Evolutionary conservation across 2,113 vertebrate species (phyloP), one percentile per base, ranked within the genome.

Genomic region (Pao palembangensis): DNA sequence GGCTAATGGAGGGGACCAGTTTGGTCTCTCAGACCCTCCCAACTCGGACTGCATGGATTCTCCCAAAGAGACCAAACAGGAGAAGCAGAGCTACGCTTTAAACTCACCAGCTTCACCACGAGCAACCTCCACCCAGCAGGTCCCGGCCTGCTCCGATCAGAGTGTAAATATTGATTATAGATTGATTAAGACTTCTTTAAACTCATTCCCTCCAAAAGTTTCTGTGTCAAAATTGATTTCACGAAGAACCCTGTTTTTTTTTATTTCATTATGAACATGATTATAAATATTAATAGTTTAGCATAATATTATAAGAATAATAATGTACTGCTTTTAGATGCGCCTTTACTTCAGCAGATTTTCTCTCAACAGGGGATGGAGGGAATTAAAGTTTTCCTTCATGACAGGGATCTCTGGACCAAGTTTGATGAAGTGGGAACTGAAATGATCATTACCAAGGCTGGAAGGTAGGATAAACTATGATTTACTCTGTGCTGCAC

Each of bases 401-500:
- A 99, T 42, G 97, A 98, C 68, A 83, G 93, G 51, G 97, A 99
- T 61, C 87, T 98, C 61, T 98, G 96, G 97, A 90, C 92, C 49
- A 98, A 93, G 82, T 99, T 99, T 83, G 94, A 99, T 65, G 94
- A 97, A 66, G 96, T 98, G 70, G 95, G 94, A 58, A 99, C 96
- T 0, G 97, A 99, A 81, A 92, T 92, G 97, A 98, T 99, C 75
- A 98, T 99, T 73, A 99, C 96, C 3, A 99, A 99, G 68, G 96
- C 96, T 21, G 97, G 97, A 79, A 92, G 97, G 96, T 98, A 82
- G 16, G 53, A 38, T 0, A 1, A 19, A 20, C 5, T 4, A 8
- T 20, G 6, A 42, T 3, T 42, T 38, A 5, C 10, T 14, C 10
- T 16, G 15, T 18, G 16, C 7, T 50, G 8, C 34, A 38, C 34